Evolutionary conservation across 30 jellyfish, hydroid and myxozoan genomes (phyloP), one percentile per base, ranked within the genome.

Genomic region (Sanderia malayensis): DNA sequence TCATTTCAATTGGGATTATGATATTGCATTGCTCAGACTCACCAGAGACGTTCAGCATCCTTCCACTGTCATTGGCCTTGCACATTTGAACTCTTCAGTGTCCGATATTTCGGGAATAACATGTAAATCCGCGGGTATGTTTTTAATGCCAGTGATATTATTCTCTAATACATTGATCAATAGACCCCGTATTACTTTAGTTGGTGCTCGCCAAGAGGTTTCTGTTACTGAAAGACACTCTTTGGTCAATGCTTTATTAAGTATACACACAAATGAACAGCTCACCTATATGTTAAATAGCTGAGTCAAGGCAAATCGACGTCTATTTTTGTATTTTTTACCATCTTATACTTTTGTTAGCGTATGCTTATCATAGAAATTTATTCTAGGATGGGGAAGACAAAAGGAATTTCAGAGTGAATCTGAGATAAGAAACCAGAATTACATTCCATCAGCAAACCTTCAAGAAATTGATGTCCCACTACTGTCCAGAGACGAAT

Each of bases 391-490:
- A 8, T 76, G 87, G 87, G 87, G 87, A 24, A 76, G 87, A 22
- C 61, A 45, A 53, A 58, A 61, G 19, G 70, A 52, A 44, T 37
- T 61, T 32, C 21, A 60, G 13, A 53, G 8, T 0, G 17, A 49
- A 25, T 0, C n/a, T 1, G 65, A 34, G 10, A 53, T 55, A 0
- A 13, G 20, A 21, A 15, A 53, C 52, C 46, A 37, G 58, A 11
- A 37, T 15, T 76, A 76, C 80, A 31, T 37, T 15, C 57, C 61
- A 20, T 34, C 87, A 18, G 80, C 58, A 1, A 44, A 27, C 27
- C 58, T 79, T 0, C 90, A 79, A 25, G 90, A 79, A 66, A 79
- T 79, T 17, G 90, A 79, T 52, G 82, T 79, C 21, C 82, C 82
- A 6, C 37, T 79, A 31, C 30, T 1, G 18, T 52, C 83, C 32